Base-by-base conservation (phyloP, 1,140 invertebrate genomes). In the Drosophila prosaltans region DNA sequence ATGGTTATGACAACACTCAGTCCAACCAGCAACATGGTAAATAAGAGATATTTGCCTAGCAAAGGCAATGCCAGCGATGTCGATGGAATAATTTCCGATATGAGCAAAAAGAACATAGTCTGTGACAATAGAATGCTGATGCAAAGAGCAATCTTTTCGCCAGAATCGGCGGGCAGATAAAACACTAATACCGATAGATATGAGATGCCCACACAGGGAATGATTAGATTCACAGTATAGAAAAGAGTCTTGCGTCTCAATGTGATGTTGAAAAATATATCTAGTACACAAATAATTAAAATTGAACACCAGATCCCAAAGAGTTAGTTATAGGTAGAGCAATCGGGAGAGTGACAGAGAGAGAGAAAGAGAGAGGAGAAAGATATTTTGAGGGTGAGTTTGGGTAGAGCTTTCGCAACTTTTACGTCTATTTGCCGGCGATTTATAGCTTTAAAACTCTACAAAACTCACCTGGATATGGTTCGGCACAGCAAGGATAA, bases 231-330 rank as follows among this genome's bases (percentile, higher is more conserved):
- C 1, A 99, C 98, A 0, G 98, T 98, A 94, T 99, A 99, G 93
- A 99, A 99, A 5, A 99, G 93, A 0, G 98, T 99, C 92, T 98
- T 98, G 1, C 98, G 94, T 10, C 99, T 93, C 21, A 99, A 93
- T 0, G 98, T 99, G 72, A 99, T 98, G 92, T 99, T 99, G 95
- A 99, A 99, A 93, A 98, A 99, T 66, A 99, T 99, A 93, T 99
- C 98, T 95, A 95, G 93, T 39, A 65, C n/a, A 65, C 41, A 72
- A 32, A 54, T 39, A 39, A 30, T 21, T n/a, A 62, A 24, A 65
- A 60, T 30, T n/a, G 0, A 72, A 64, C 92, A 93, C 82, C 91
- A 92, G 74, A 60, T 74, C 59, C 63, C 36, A 21, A 16, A 45
- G 16, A 71, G 40, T 69, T 24, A 21, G 45, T 48, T 21, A 26